phyloP scores from a whole-genome alignment of 2,888 invertebrate species.

The Pachliopta kotzebuea region DNA sequence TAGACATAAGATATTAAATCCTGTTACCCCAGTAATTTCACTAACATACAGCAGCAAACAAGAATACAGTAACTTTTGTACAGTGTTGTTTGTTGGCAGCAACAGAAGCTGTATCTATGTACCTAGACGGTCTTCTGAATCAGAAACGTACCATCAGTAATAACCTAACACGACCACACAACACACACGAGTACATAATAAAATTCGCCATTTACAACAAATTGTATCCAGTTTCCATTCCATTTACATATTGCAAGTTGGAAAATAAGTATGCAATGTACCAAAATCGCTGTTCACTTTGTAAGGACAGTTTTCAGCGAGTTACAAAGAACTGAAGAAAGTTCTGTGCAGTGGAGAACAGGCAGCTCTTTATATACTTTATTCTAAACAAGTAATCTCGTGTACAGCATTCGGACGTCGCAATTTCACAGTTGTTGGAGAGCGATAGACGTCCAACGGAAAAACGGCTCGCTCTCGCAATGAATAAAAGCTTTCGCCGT shows the following conservation, averaged over 20 bases:
- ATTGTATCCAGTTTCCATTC: background rate
- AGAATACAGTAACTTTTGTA: too few relatives aligned
- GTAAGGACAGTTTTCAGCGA: constrained; percentile 20
- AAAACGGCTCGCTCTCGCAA: constrained; percentile 47
- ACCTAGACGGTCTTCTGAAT: too few relatives aligned
- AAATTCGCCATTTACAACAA: background rate
- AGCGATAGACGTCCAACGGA: constrained; percentile 46
- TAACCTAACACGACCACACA: too few relatives aligned
- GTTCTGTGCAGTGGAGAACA: constrained; percentile 23
- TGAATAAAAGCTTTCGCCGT: constrained; percentile 43
- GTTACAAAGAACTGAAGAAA: constrained; percentile 17
- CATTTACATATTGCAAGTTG: background rate
- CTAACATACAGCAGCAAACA: too few relatives aligned
- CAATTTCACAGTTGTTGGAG: constrained; percentile 67
- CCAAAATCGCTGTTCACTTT: constrained; percentile 5
- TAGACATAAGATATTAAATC: too few relatives aligned
- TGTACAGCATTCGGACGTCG: constrained; percentile 51
- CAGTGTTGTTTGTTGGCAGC: too few relatives aligned
- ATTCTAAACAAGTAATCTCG: constrained; percentile 40
- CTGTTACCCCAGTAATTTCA: too few relatives aligned
- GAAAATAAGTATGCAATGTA: background rate
- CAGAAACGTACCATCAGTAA: too few relatives aligned
- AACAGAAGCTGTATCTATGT: too few relatives aligned
- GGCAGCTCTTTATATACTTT: constrained; percentile 32
- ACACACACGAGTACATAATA: too few relatives aligned